phyloP scores from a whole-genome alignment of 2,113 vertebrate genomes.

The Prinia subflava region DNA sequence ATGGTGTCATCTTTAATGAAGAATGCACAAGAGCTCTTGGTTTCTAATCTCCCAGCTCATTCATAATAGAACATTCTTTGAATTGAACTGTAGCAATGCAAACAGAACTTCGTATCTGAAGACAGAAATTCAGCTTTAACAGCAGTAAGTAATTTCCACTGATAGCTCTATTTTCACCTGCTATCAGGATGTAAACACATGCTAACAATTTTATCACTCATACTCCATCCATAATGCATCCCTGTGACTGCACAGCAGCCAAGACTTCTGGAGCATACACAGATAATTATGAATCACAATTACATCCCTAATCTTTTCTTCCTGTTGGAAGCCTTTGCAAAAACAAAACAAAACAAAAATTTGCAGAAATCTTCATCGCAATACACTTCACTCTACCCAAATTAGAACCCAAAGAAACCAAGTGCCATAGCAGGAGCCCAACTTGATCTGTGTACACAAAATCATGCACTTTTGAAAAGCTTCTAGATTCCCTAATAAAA shows the following conservation, averaged over 20 bases:
- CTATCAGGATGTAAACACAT: conserved; percentile 41
- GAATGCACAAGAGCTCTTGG: background rate
- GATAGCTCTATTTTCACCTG: conserved; percentile 46
- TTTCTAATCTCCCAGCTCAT: conserved; percentile 20
- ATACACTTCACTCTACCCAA: background rate
- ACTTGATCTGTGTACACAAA: background rate
- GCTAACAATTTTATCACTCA: conserved; percentile 28
- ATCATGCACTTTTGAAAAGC: background rate
- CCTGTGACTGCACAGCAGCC: background rate
- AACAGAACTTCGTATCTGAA: conserved; percentile 4
- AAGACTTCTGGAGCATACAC: background rate
- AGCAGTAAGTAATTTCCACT: background rate
- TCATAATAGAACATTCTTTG: background rate
- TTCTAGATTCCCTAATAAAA: background rate
- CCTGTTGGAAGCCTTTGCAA: background rate
- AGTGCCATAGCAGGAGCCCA: background rate
- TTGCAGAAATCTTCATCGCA: background rate
- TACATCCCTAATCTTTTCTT: background rate
- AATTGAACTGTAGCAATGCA: background rate
- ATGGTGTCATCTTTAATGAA: background rate
- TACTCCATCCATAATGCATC: conserved; percentile 15
- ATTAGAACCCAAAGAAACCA: background rate
- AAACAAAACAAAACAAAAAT: background rate
- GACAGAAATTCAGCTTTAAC: conserved; percentile 21
- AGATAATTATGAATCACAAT: conserved; percentile 21